Base-by-base conservation (phyloP, 2,888 invertebrate species). In the Oligia fasciuncula region DNA sequence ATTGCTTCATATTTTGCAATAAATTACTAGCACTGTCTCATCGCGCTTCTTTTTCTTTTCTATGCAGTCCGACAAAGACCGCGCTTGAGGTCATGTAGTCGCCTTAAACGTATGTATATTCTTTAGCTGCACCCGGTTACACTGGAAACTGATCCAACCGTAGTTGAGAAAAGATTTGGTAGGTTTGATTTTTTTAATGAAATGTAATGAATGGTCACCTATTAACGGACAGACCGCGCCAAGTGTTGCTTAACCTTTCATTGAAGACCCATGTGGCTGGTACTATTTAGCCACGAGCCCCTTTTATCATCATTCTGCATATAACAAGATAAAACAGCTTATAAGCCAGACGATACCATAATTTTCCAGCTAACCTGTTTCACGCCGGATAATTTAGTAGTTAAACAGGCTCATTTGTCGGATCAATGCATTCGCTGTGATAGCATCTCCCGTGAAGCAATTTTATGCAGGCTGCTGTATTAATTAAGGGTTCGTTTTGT, bases 321-420 rank as follows among this genome's bases (percentile, higher is more conserved):
- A 57, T n/a, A 57, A 11, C 23, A 57, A 57, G n/a, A 11, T 57
- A 23, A 29, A 76, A 79, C 23, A 72, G 76, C 43, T 63, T 69
- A 87, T 81, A 87, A 85, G 72, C 70, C 75, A 35, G 63, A 23
- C 49, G 54, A 71, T 68, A 23, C 68, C 43, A 66, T 54, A 51
- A 85, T 79, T 83, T 89, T 85, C 88, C 89, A 80, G 76, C 49
- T 85, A 89, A 89, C 83, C 84, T 89, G 77, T 78, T 89, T 85
- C 75, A 54, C 77, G 78, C 67, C 71, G 46, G 74, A 85, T 77
- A 83, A 85, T 88, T 84, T 81, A 82, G 73, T 85, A 78, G 81
- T 83, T 79, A 84, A 87, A 90, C 79, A 82, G 79, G 76, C 87
- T 84, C 82, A 87, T 89, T 89, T 87, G 51, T 74, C 83, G 89